Evolutionary conservation across 2,113 vertebrate genomes (phyloP), one percentile per base, ranked within the genome.

Genomic region (Neogobius melanostomus): DNA sequence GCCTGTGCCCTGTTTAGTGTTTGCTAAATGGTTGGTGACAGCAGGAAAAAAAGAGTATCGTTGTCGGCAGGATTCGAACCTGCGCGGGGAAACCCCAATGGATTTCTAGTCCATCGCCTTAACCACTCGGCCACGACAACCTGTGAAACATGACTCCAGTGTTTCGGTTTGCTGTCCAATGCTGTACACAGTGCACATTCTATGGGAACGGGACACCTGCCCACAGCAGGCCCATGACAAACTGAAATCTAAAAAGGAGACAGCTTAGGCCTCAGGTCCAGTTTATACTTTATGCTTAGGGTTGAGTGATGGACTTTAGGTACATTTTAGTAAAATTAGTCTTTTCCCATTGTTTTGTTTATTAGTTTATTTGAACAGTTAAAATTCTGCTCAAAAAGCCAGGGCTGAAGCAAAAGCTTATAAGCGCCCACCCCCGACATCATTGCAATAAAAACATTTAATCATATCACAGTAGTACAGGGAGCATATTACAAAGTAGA

Each of bases 51-150:
- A 0, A 16, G 0, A 17, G 0, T 0, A 0, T 1, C 94, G 93
- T 96, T 96, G 95, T 95, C 94, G 94, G 87, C 93, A 94, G 94
- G 95, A 95, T 95, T 95, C 92, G 93, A 95, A 94, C 93, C 92
- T 95, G 93, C 92, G 90, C 91, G 91, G 94, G 93, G 93, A 94
- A 89, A 95, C 93, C 93, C 93, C 91, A 93, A 93, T 92, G 90
- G 92, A 93, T 93, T 93, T 93, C 91, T 92, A 93, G 92, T 94
- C 91, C 94, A 95, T 95, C 93, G 92, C 94, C 67, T 76, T 76
- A 76, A 76, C 66, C 74, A 76, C 74, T 76, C 66, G 74, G 74
- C 74, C 66, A 75, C 52, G 62, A 69, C 67, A 76, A 43, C 16
- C 6, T 43, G 2, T 53, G 16, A 4, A 45, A 49, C 0, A 0